Evolutionary conservation across 2,113 vertebrate genomes (phyloP), one percentile per base, ranked within the genome.

Genomic region (Oryzias javanicus): DNA sequence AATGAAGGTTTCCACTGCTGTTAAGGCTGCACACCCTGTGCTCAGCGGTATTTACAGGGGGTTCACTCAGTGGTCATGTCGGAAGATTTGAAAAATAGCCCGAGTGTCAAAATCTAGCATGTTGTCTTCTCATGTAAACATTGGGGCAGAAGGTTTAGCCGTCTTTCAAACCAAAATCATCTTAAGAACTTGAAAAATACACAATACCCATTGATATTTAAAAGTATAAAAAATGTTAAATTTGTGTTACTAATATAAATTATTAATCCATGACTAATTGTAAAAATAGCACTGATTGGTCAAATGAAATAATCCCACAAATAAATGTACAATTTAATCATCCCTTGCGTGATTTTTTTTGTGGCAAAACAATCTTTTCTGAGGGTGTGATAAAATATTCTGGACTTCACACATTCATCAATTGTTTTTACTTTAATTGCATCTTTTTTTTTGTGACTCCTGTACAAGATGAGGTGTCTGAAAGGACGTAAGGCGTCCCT

Each of bases 51-150:
- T 82, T 82, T 70, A 66, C 74, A 46, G 6, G 55, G 86, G 75
- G 86, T 88, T 88, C 89, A 89, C 58, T 54, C 71, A 64, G 72
- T 90, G 86, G 80, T 88, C 85, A 88, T 72, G 72, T 55, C 51
- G 42, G 35, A 35, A 70, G 75, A 70, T 67, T 66, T 29, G 42
- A 65, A 70, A 72, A 70, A 72, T 60, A 4, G 3, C 17, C 48
- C 27, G 22, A 35, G n/a, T 46, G 56, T 56, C 45, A 45, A 44
- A 46, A 53, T 19, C n/a, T 35, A 44, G 20, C 50, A 41, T n/a
- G 27, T 47, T 53, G 44, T 19, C 7, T 29, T 14, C 29, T 15
- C 13, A 15, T 16, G 46, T 41, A 25, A 52, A 47, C 14, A 61
- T 57, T 20, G 29, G 24, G n/a, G 35, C 41, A 60, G 51, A 12